Base-by-base conservation (phyloP, 2,113 vertebrate species). In the Eptesicus fuscus region DNA sequence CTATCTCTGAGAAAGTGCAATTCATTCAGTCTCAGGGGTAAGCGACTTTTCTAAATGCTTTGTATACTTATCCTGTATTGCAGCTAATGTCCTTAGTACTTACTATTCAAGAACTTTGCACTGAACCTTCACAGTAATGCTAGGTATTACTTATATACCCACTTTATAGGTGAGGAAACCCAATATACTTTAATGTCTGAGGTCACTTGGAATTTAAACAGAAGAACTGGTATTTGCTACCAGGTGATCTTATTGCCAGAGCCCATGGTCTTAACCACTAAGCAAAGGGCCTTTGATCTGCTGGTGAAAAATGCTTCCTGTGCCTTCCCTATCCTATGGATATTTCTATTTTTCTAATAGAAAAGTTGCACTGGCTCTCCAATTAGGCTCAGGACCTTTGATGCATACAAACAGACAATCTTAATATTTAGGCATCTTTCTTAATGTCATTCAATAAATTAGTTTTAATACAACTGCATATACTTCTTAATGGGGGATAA, bases 391-490 rank as follows among this genome's bases (percentile, higher is more conserved):
- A 89, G 44, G 63, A 77, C 13, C 23, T 87, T 63, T 70, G 65
- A 82, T 78, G 70, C 18, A 76, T 7, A 83, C n/a, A 83, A 82
- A 89, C 40, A 67, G 17, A 0, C 23, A 59, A 44, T 95, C 28
- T 86, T 70, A 56, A 37, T 84, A 92, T 88, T 73, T 78, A 85
- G 74, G 40, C 6, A 32, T 84, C 53, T 70, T 96, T 88, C 28
- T 88, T 77, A 78, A 13, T 67, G 8, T 51, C 53, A 83, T 78
- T 94, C 32, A 88, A 56, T 83, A 56, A 80, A 76, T 63, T 30
- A 63, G 23, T 70, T 95, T 85, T 69, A 74, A 65, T 71, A 83
- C 9, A 96, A 89, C 20, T 93, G 83, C 32, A 82, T 82, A 73
- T 3, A 84, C 40, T 73, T 94, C 17, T 13, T 78, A 82, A 80